These are phyloP conservation scores for Micrastur ruficollis DNA, from an alignment of 2,797 vertebrate genomes.

Conservation along the genomic window DNA sequence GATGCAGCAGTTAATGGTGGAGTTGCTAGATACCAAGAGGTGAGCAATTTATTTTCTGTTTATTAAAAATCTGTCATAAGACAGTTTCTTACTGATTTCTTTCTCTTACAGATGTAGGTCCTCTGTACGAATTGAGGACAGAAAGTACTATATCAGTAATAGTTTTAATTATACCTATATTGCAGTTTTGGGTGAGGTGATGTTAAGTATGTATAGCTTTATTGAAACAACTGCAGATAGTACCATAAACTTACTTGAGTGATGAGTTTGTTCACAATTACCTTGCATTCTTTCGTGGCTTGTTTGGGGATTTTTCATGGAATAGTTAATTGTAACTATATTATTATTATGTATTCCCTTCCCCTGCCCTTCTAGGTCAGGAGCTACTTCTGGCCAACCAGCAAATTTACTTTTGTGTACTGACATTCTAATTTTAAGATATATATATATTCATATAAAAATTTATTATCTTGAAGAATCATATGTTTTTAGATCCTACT, in stretches of 20 bases:
- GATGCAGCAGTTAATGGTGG: constrained; percentile 97
- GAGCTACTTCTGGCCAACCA: background rate
- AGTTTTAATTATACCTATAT: background rate
- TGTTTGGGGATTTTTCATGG: background rate
- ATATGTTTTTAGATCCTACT: background rate
- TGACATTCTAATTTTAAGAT: background rate
- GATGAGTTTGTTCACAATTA: background rate
- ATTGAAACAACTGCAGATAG: background rate
- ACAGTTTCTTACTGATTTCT: background rate
- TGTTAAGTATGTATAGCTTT: background rate
- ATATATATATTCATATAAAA: accelerated
- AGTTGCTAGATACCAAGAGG: constrained; percentile 96
- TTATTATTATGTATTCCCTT: background rate
- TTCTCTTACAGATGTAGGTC: background rate
- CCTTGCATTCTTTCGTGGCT: background rate
- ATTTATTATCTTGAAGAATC: background rate
- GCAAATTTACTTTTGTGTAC: background rate
- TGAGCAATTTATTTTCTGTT: constrained; percentile 53
- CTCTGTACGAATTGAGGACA: background rate
- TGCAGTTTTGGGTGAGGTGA: background rate
- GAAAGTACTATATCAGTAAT: background rate
- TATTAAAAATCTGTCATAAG: background rate
- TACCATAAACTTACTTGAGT: background rate
- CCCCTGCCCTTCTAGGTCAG: background rate
- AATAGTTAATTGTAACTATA: background rate